phyloP scores from a whole-genome alignment of 2,888 invertebrate species.

The Elgonia sp. region DNA sequence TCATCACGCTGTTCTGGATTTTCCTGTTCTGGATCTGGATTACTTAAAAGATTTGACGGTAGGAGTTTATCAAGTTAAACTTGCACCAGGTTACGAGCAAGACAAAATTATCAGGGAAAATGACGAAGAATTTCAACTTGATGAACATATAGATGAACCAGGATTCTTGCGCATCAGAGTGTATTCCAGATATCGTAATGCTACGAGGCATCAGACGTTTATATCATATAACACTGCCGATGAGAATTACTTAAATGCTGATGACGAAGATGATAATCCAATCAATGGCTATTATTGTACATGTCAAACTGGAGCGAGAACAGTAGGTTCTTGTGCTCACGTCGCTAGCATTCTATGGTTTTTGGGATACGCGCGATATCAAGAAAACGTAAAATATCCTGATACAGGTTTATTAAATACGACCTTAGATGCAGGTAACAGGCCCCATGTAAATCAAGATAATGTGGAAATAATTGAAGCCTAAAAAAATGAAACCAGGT shows the following conservation, averaged over 20 bases:
- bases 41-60: slow-evolving; percentile 60
- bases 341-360: too few relatives aligned
- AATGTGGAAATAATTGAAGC: slow-evolving; percentile 3
- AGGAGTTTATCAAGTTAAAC: slow-evolving; percentile 61
- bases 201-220: slow-evolving; percentile 24
- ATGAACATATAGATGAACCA: slow-evolving; percentile 23
- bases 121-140: slow-evolving; percentile 57
- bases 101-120: slow-evolving; percentile 54
- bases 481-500: slow-evolving; percentile 7
- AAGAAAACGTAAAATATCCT: slow-evolving; percentile 19
- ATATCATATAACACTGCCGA: slow-evolving; percentile 14
- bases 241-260: background rate
- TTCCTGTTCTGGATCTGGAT: slow-evolving; percentile 49
- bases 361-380: slow-evolving; percentile 17
- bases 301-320: slow-evolving; percentile 24
- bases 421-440: slow-evolving; percentile 9
- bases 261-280: background rate
- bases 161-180: slow-evolving; percentile 56
- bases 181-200: slow-evolving; percentile 53
- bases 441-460: slow-evolving; percentile 4
- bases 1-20: slow-evolving; percentile 50
- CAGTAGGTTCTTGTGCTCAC: slow-evolving; percentile 16
- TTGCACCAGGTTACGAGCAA: slow-evolving; percentile 58
- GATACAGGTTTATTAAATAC: background rate
- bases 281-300: slow-evolving; percentile 35